Evolutionary conservation across 1,140 invertebrate genomes (phyloP).

Genomic region (Drosophila sp.): DNA sequence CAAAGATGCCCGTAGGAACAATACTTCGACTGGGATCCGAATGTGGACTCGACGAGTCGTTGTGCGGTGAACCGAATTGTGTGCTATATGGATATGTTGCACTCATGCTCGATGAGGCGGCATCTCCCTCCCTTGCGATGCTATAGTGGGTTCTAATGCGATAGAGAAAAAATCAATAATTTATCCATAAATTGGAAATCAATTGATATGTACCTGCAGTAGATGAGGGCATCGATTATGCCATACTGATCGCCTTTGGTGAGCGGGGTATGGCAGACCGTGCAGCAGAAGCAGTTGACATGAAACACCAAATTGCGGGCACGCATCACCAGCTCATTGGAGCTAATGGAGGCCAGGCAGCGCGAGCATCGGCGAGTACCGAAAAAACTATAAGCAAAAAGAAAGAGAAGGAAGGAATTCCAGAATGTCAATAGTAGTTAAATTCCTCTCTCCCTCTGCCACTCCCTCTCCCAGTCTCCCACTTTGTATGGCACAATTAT

Average conservation of each 20-base stretch:
- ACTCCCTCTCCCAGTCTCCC: neutral
- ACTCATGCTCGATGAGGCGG: slow-evolving; percentile 87
- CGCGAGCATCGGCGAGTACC: slow-evolving; percentile 93
- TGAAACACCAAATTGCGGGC: slow-evolving; percentile 97
- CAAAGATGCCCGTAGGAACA: slow-evolving; percentile 82
- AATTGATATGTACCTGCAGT: slow-evolving; percentile 85
- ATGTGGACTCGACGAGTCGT: slow-evolving; percentile 82
- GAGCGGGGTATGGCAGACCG: slow-evolving; percentile 92
- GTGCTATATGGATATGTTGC: slow-evolving; percentile 85
- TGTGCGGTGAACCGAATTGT: slow-evolving; percentile 81
- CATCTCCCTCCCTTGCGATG: slow-evolving; percentile 86
- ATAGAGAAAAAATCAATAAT: slow-evolving; percentile 6
- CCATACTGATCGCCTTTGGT: slow-evolving; percentile 97
- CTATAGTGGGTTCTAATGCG: slow-evolving; percentile 89
- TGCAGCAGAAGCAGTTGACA: slow-evolving; percentile 96
- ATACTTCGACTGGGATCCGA: slow-evolving; percentile 80
- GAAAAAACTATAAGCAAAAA: slow-evolving; percentile 87
- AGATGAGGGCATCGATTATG: slow-evolving; percentile 92
- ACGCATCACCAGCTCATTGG: slow-evolving; percentile 97
- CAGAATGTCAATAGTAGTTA: slow-evolving; percentile 12
- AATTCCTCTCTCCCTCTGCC: neutral
- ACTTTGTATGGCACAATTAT: slow-evolving; percentile 39
- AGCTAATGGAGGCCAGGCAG: slow-evolving; percentile 94
- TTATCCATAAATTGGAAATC: neutral
- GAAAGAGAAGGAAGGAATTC: slow-evolving; percentile 43